Conservation (phyloP, 2,113 vertebrate genomes). For the Nyctibius bracteatus region DNA sequence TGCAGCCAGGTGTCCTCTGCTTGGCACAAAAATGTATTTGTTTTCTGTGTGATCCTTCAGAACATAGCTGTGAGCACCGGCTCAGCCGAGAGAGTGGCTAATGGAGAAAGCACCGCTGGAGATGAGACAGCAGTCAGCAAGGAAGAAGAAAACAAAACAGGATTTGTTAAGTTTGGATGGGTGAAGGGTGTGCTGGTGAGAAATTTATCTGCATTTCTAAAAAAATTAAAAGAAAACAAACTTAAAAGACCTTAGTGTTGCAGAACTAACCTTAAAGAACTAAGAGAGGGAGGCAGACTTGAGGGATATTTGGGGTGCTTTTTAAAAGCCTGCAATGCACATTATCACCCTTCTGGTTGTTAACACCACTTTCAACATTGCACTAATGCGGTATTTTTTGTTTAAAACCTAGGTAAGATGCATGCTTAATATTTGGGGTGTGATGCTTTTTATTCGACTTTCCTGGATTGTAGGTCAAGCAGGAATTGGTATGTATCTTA, state of each 20-base stretch:
- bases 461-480: constrained; percentile 98
- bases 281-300: not conserved
- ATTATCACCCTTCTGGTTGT: not conserved
- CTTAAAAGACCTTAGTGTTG: not conserved
- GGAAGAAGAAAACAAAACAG: constrained; percentile 66
- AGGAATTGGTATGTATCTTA: constrained; percentile 85
- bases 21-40: not conserved
- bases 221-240: not conserved
- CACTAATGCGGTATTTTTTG: not conserved
- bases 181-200: constrained; percentile 98
- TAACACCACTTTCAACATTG: not conserved
- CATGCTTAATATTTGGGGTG: constrained; percentile 99
- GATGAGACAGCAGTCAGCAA: constrained; percentile 79
- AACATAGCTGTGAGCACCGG: constrained; percentile 76
- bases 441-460: constrained; percentile 98
- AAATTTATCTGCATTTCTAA: not conserved
- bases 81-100: constrained; percentile 73
- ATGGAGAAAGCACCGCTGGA: constrained; percentile 73
- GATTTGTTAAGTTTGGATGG: constrained; percentile 93
- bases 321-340: not conserved
- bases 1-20: not conserved
- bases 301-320: not conserved
- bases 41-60: constrained; percentile 63
- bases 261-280: not conserved
- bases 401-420: constrained; percentile 87